Conservation (phyloP, 1,140 invertebrate genomes). For the Probaryconus sp. region DNA sequence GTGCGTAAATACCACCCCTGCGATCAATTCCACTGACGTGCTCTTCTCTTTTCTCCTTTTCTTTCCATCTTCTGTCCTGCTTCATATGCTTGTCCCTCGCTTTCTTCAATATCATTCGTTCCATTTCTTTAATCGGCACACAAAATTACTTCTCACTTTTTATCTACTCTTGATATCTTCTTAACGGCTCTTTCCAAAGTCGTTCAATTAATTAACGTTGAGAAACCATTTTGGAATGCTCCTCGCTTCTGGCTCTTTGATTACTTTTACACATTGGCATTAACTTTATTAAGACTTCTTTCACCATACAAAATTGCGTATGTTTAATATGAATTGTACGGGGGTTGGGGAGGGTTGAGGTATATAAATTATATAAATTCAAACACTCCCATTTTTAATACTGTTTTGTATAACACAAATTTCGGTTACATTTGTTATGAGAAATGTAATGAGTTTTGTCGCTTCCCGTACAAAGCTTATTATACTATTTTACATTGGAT, state of each 20-base stretch:
- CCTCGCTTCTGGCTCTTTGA: background rate
- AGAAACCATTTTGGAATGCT: slow-evolving; percentile 16
- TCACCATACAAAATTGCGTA: background rate
- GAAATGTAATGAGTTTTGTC: too few species aligned
- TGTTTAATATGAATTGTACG: background rate
- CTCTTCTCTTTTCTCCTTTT: slow-evolving; percentile 48
- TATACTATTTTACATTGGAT: too few species aligned
- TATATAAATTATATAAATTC: too few species aligned
- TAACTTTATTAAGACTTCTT: too few species aligned
- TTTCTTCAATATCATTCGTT: slow-evolving; percentile 56
- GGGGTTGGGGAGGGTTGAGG: too few species aligned
- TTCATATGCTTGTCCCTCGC: slow-evolving; percentile 12
- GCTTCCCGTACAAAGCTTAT: too few species aligned
- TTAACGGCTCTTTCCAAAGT: slow-evolving; percentile 34
- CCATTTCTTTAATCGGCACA: slow-evolving; percentile 59
- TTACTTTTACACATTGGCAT: background rate
- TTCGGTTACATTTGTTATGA: too few species aligned
- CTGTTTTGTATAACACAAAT: too few species aligned
- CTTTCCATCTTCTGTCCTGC: slow-evolving; percentile 30
- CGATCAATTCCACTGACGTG: slow-evolving; percentile 52
- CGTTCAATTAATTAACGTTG: slow-evolving; percentile 42
- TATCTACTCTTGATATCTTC: slow-evolving; percentile 45
- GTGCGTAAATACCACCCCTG: slow-evolving; percentile 70
- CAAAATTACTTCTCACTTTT: slow-evolving; percentile 58
- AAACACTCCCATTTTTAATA: too few species aligned